Evolutionary conservation across 2,797 vertebrate genomes (phyloP), one percentile per base, ranked within the genome.

Genomic region (Enteromius anoplus): DNA sequence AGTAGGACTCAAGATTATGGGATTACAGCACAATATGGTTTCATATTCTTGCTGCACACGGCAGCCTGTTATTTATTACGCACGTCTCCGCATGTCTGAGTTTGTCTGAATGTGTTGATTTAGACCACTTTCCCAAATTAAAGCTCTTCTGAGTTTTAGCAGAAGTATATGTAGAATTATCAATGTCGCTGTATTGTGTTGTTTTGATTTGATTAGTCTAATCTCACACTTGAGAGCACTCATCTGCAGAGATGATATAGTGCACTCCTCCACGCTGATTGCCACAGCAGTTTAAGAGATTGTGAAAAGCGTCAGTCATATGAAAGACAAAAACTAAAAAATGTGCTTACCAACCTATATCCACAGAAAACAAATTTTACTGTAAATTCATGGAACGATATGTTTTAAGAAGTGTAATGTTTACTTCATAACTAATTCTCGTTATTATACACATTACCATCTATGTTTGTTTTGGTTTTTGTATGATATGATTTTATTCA

Each of bases 1-100:
- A 84, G 85, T 85, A 86, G 83, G 82, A 72, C 84, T 87, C 64
- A 76, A 81, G 88, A 85, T 89, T 87, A 87, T 70, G n/a, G 81
- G 89, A 88, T 90, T 89, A 89, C 80, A 75, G 58, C 34, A 72
- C 65, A 86, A 75, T 85, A 81, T 85, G 76, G 80, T 88, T 75
- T 84, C 65, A 78, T 87, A 85, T 88, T 81, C 51, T 64, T 73
- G 45, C 45, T 34, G 70, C 23, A 51, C 37, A 64, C 8, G 6
- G 12, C 42, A 47, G 53, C 26, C 37, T 21, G 21, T 10, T 34
- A 32, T 78, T 64, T 51, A 83, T 47, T 47, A 40, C 58, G 51
- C 23, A 65, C 8, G 32, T 75, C 11, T 81, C n/a, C 15, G 11
- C 34, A 15, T 55, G 64, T 75, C 5, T 69, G 75, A 71, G 23